A percentile compares a stretch with the other conserved stretches of the same genome.
Evolutionary conservation across 2,797 vertebrate genomes (phyloP).

Genomic region (Cebuella pygmaea): DNA sequence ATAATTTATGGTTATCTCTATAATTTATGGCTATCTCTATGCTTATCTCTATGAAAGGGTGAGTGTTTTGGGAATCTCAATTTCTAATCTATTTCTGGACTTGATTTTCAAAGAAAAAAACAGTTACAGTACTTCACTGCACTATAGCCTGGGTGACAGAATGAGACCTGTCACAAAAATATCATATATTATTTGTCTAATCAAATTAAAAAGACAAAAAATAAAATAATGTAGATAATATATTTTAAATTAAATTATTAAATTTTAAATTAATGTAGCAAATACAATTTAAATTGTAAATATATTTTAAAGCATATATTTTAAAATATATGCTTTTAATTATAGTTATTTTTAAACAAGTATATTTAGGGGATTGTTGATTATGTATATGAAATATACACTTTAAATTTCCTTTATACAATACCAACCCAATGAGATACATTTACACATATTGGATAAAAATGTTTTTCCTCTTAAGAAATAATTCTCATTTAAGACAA

Average conservation of each 20-base stretch:
- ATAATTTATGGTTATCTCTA: not conserved
- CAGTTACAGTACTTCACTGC: not conserved
- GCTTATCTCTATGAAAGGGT: not conserved
- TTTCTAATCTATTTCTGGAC: not conserved
- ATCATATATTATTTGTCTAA: not conserved
- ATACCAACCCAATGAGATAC: not conserved
- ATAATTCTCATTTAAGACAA: not conserved
- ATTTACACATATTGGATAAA: not conserved
- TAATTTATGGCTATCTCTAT: not conserved
- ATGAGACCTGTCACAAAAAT: not conserved
- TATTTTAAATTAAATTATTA: not conserved
- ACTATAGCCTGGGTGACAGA: not conserved
- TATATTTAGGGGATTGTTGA: not conserved
- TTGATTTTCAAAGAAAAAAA: not conserved
- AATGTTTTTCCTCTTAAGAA: not conserved
- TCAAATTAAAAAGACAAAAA: not conserved
- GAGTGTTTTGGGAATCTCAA: not conserved
- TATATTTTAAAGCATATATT: not conserved
- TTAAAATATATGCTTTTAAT: not conserved
- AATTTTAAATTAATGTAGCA: not conserved
- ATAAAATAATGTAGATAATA: not conserved
- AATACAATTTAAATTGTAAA: not conserved
- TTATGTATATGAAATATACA: not conserved
- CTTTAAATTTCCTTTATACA: not conserved
- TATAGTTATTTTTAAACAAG: not conserved